phyloP scores from a whole-genome alignment of 2,797 vertebrate species.

The Ataeniobius toweri region DNA sequence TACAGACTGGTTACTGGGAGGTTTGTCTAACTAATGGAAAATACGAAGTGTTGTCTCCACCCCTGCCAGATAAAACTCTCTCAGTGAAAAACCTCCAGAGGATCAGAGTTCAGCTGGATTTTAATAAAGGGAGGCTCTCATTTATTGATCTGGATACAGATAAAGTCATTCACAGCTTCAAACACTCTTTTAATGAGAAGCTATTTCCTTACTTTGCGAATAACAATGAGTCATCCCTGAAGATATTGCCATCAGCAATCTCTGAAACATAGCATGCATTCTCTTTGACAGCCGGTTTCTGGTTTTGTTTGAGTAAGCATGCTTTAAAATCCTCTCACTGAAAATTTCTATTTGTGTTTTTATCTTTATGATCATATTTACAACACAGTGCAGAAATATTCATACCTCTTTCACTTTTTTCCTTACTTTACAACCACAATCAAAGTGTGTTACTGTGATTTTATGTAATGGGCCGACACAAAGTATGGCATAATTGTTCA shows the following conservation, averaged over 20 bases:
- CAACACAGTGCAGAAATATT: too few species aligned
- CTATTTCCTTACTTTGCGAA: conserved; percentile 42
- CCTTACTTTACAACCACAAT: too few species aligned
- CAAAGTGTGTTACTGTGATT: too few species aligned
- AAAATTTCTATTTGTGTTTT: neutral
- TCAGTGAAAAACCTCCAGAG: conserved; percentile 19
- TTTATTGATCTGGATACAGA: conserved; percentile 30
- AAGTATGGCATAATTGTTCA: too few species aligned
- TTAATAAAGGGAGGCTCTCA: conserved; percentile 21
- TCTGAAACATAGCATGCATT: neutral
- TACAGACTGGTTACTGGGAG: conserved; percentile 33
- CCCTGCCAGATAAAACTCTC: neutral
- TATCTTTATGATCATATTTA: too few species aligned
- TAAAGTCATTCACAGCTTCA: conserved; percentile 45
- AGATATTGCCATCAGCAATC: conserved; percentile 12
- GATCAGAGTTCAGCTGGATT: conserved; percentile 47
- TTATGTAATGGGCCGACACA: too few species aligned
- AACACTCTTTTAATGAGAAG: conserved; percentile 13
- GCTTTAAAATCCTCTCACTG: neutral
- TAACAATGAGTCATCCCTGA: conserved; percentile 5
- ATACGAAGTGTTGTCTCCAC: conserved; percentile 9
- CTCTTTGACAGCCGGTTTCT: conserved; percentile 11
- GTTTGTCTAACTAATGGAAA: conserved; percentile 5
- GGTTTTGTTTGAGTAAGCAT: neutral
- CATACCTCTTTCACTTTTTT: too few species aligned